These are phyloP conservation scores for Matsumyia berberina DNA, from an alignment of 2,888 invertebrate species.

Conservation along the genomic window DNA sequence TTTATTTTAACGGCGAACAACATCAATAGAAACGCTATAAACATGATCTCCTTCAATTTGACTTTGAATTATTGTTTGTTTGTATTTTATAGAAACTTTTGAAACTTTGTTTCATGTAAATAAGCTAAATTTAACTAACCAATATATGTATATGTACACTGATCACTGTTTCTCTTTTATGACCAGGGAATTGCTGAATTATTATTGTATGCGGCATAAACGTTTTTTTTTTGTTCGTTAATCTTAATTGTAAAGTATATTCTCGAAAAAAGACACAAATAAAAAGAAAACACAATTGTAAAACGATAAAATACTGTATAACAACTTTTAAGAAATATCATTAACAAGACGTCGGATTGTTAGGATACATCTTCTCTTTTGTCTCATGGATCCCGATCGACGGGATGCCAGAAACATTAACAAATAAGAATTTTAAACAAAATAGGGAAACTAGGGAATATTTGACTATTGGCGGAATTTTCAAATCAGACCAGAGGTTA, in stretches of 20 bases:
- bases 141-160: slow-evolving; percentile 71
- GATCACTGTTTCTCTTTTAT: slow-evolving; percentile 35
- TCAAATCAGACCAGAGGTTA: slow-evolving; percentile 47
- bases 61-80: slow-evolving; percentile 38
- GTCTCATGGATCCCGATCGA: slow-evolving; percentile 62
- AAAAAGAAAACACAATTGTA: slow-evolving; percentile 67
- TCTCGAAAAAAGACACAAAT: slow-evolving; percentile 68
- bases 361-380: slow-evolving; percentile 62
- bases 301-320: slow-evolving; percentile 76
- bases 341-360: slow-evolving; percentile 66
- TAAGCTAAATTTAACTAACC: slow-evolving; percentile 73
- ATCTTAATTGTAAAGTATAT: slow-evolving; percentile 68
- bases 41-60: slow-evolving; percentile 47
- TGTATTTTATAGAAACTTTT: slow-evolving; percentile 21
- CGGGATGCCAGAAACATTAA: slow-evolving; percentile 59
- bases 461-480: slow-evolving; percentile 53
- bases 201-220: slow-evolving; percentile 66
- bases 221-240: slow-evolving; percentile 40
- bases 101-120: slow-evolving; percentile 63
- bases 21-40: slow-evolving; percentile 73
- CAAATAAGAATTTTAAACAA: slow-evolving; percentile 49
- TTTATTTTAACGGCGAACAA: slow-evolving; percentile 65
- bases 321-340: slow-evolving; percentile 74
- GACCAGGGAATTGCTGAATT: slow-evolving; percentile 62
- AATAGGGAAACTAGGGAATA: slow-evolving; percentile 21